Evolutionary conservation across 1,140 invertebrate species (phyloP).

Genomic region (Linepithema humile): DNA sequence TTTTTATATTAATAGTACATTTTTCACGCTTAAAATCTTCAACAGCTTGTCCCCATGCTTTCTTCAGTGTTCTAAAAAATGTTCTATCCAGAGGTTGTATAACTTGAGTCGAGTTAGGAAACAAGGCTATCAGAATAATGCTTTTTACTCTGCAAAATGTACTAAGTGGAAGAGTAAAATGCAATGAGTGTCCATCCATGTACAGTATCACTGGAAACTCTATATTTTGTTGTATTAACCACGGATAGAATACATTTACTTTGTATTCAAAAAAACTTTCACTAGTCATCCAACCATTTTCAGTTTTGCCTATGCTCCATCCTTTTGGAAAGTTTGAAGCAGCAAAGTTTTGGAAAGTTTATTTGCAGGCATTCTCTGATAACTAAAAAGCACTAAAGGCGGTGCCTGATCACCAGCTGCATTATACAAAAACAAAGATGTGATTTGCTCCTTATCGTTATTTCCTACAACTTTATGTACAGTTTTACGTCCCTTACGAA

Average conservation of each 20-base stretch:
- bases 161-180: constrained; percentile 71
- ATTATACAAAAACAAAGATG: no score
- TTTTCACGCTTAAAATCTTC: no score
- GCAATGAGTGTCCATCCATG: constrained; percentile 78
- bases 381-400: no score
- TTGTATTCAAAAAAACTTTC: constrained; percentile 80
- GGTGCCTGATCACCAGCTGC: no score
- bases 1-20: no score
- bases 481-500: no score
- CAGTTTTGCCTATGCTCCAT: constrained; percentile 76
- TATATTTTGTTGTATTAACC: constrained; percentile 76
- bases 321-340: constrained; percentile 68
- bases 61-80: constrained; percentile 32
- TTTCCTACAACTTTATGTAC: no score
- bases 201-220: constrained; percentile 75
- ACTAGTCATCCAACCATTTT: constrained; percentile 80
- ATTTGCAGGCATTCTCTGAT: background rate
- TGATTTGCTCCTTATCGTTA: no score
- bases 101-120: constrained; percentile 76
- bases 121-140: constrained; percentile 74
- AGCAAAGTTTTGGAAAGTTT: no score
- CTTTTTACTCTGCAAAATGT: constrained; percentile 72
- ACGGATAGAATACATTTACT: constrained; percentile 75
- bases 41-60: background rate
- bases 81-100: constrained; percentile 77